Percentiles rank a stretch among this genome's conserved stretches.
These are phyloP conservation scores for Antedon mediterranea DNA, from an alignment of 53 echinoderm and acorn worm genomes.

Conservation along the genomic window DNA sequence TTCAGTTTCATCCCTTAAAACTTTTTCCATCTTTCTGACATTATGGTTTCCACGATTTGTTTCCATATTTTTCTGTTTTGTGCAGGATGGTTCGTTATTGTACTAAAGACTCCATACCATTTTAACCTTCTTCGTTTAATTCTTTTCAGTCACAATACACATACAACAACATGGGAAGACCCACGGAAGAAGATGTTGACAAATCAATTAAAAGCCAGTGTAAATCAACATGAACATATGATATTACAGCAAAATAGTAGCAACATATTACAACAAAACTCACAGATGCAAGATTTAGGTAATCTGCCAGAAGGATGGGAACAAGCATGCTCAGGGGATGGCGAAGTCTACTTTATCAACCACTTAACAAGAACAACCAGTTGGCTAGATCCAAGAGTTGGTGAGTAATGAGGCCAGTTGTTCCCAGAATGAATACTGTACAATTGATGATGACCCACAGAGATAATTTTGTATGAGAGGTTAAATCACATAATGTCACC, in stretches of 20 bases:
- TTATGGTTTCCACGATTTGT: too few relatives aligned
- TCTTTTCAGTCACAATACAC: conserved; percentile 65
- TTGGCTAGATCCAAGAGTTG: conserved; percentile 95
- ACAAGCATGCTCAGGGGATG: conserved; percentile 79
- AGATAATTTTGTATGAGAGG: too few relatives aligned
- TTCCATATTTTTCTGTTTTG: too few relatives aligned
- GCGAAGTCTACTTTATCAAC: conserved; percentile 88
- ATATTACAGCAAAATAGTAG: conserved; percentile 14
- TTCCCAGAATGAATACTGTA: too few relatives aligned
- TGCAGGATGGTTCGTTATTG: too few relatives aligned
- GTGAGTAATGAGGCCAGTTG: conserved; percentile 12
- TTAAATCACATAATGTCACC: too few relatives aligned
- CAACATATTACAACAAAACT: conserved; percentile 19
- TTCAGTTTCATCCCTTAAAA: too few relatives aligned
- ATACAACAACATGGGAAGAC: conserved; percentile 85
- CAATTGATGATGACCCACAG: too few relatives aligned
- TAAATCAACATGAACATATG: conserved; percentile 7
- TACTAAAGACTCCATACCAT: too few relatives aligned
- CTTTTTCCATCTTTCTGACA: too few relatives aligned
- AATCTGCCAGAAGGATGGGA: conserved; percentile 88
- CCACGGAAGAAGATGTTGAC: conserved; percentile 52
- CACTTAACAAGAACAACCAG: conserved; percentile 84
- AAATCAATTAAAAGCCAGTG: conserved; percentile 28
- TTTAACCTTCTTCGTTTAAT: too few relatives aligned
- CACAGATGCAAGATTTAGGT: conserved; percentile 63